A percentile compares a stretch with the other conserved stretches of the same genome.
These are phyloP conservation scores for Epinephelus lanceolatus DNA, from an alignment of 2,113 vertebrate species.

Conservation along the genomic window DNA sequence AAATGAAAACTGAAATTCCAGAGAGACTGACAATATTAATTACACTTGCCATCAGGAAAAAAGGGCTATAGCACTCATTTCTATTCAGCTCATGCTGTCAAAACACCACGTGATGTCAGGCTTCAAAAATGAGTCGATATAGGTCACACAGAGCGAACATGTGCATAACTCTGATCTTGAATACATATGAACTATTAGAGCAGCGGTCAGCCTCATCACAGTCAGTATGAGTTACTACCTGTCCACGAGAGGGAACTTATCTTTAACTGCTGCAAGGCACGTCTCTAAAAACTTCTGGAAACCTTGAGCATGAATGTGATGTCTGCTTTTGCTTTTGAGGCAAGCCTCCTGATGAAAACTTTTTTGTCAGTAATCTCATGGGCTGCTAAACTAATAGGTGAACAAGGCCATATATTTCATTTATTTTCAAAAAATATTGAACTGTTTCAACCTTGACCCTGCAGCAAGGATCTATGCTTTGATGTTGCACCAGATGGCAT, in stretches of 20 bases:
- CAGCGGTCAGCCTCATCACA: slow-evolving; percentile 23
- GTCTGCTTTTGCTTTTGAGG: not conserved
- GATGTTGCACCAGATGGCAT: slow-evolving; percentile 31
- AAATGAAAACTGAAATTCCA: slow-evolving; percentile 58
- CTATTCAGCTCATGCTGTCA: slow-evolving; percentile 34
- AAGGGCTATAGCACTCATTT: slow-evolving; percentile 26
- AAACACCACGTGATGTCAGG: slow-evolving; percentile 41
- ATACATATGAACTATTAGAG: slow-evolving; percentile 55
- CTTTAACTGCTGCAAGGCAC: slow-evolving; percentile 21
- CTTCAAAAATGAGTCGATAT: slow-evolving; percentile 25
- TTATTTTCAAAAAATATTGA: slow-evolving; percentile 17
- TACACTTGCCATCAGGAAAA: slow-evolving; percentile 12
- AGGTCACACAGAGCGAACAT: slow-evolving; percentile 42
- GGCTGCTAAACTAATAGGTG: slow-evolving; percentile 12
- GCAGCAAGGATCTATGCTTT: slow-evolving; percentile 27
- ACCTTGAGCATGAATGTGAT: not conserved
- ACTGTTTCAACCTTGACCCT: slow-evolving; percentile 26
- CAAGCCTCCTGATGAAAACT: not conserved
- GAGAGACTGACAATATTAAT: slow-evolving; percentile 40
- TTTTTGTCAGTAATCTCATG: not conserved
- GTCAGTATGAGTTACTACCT: slow-evolving; percentile 32
- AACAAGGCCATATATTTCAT: slow-evolving; percentile 12
- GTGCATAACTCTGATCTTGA: slow-evolving; percentile 32
- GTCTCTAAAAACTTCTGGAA: slow-evolving; percentile 8
- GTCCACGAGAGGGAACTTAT: not conserved